These are phyloP conservation scores for Eurystomus glaucurus DNA, from an alignment of 2,797 vertebrate species.

Conservation along the genomic window DNA sequence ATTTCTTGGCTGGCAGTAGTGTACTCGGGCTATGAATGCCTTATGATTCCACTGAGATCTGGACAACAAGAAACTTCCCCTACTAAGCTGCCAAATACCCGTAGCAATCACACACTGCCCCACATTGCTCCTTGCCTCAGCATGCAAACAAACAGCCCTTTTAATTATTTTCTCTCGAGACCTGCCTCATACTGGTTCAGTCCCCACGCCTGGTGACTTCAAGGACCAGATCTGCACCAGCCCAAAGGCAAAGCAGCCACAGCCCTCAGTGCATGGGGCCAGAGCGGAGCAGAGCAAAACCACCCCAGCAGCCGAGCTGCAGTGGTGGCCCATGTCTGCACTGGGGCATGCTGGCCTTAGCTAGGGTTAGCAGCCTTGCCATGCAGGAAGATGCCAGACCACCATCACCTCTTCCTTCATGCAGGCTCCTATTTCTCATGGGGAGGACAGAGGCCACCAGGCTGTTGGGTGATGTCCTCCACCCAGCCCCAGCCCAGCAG, in stretches of 20 bases:
- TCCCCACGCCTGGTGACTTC: no score
- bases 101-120: fast-evolving
- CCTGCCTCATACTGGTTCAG: background rate
- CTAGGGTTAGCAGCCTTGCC: background rate
- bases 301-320: no score
- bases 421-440: background rate
- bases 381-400: background rate
- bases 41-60: background rate
- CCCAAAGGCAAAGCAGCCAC: background rate
- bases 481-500: background rate
- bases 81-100: fast-evolving
- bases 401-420: background rate
- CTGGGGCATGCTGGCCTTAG: background rate
- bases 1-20: background rate
- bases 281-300: background rate
- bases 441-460: background rate
- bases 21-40: background rate
- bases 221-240: background rate
- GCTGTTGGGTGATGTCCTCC: background rate
- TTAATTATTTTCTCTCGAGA: background rate
- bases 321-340: background rate
- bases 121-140: no score
- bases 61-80: background rate
- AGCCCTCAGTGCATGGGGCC: background rate
- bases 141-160: background rate